Conservation (phyloP, 2,113 vertebrate genomes). For the Cephalophus harveyi region DNA sequence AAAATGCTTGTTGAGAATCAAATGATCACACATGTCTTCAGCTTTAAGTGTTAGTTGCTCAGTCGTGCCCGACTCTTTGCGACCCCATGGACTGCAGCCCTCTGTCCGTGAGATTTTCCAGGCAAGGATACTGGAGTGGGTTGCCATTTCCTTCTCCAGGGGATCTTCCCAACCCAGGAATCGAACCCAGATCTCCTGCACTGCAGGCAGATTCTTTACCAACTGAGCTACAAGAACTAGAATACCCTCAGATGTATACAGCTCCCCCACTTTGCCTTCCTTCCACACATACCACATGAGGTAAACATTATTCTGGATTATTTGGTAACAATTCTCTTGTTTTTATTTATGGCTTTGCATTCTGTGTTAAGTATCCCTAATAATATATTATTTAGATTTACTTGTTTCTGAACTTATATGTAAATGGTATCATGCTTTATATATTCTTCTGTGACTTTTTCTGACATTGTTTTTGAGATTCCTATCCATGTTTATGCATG, state of each 20-base stretch:
- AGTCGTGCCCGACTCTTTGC: too few relatives aligned
- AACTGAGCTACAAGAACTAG: too few relatives aligned
- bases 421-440: neutral
- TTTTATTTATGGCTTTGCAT: slow-evolving; percentile 15
- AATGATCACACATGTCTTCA: neutral
- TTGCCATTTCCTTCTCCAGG: too few relatives aligned
- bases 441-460: slow-evolving; percentile 25
- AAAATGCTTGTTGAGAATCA: neutral
- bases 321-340: neutral
- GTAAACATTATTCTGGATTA: neutral
- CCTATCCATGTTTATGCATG: slow-evolving; percentile 14
- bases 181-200: too few relatives aligned
- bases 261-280: neutral
- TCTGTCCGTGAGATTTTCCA: too few relatives aligned
- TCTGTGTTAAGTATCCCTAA: neutral
- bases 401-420: slow-evolving; percentile 12
- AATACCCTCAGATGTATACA: neutral
- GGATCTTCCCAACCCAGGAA: too few relatives aligned
- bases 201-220: too few relatives aligned
- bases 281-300: neutral
- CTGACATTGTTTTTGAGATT: slow-evolving; percentile 16
- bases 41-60: too few relatives aligned
- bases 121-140: too few relatives aligned
- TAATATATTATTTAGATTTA: slow-evolving; percentile 11
- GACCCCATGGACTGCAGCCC: too few relatives aligned